Conservation (phyloP, 2,888 invertebrate species). For the Lampropteryx suffumata region DNA sequence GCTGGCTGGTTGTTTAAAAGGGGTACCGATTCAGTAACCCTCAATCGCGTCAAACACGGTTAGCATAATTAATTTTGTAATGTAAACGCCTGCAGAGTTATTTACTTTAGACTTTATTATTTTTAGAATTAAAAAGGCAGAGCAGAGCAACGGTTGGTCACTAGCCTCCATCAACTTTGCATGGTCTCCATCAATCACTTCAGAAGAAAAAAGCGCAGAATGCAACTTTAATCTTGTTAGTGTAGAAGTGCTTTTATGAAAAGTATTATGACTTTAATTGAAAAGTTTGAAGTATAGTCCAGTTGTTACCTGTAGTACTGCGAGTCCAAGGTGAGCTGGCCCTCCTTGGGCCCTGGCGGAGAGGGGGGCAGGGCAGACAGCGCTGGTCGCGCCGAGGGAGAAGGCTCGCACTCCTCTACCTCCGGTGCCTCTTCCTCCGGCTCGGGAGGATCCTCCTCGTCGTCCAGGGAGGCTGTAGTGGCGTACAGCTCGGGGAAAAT, state of each 20-base stretch:
- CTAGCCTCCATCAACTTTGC: too few species aligned
- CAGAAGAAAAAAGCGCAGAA: too few species aligned
- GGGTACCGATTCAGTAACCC: background rate
- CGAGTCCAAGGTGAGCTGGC: conserved; percentile 60
- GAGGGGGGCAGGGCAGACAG: conserved; percentile 62
- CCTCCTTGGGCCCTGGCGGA: conserved; percentile 56
- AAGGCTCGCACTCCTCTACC: conserved; percentile 63
- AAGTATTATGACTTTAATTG: too few species aligned
- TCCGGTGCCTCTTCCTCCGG: conserved; percentile 53
- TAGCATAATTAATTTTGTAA: conserved; percentile 1
- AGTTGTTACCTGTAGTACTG: conserved; percentile 68
- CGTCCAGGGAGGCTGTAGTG: conserved; percentile 54
- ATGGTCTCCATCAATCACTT: too few species aligned
- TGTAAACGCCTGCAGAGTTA: too few species aligned
- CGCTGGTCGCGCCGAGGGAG: conserved; percentile 66
- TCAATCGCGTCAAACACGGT: background rate
- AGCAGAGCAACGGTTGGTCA: too few species aligned
- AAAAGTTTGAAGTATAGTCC: too few species aligned
- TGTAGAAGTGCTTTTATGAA: too few species aligned
- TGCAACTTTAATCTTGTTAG: too few species aligned
- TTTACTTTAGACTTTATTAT: too few species aligned
- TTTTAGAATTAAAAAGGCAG: too few species aligned
- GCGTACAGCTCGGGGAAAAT: conserved; percentile 71
- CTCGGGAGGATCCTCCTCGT: conserved; percentile 56
- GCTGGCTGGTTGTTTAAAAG: background rate